A percentile compares a stretch with the other conserved stretches of the same genome.
Conservation (phyloP, 2,888 invertebrate genomes). For the Agapetus fuscipes region DNA sequence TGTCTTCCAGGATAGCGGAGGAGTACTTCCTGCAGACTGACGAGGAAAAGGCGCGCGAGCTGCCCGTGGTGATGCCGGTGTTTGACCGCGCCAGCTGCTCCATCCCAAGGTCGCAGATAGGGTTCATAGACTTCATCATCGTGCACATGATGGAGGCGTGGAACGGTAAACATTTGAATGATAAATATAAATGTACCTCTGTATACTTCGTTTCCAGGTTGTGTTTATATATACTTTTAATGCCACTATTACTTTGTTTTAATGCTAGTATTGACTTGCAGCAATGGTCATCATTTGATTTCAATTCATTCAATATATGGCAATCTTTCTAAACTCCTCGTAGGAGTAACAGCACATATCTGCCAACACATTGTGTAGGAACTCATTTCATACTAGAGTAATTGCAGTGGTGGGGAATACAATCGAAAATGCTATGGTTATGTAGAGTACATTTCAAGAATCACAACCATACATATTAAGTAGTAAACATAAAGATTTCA, state of each 20-base stretch:
- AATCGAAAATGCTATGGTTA: too few relatives aligned
- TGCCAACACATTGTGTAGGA: too few relatives aligned
- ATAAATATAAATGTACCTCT: not conserved
- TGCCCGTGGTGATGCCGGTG: constrained; percentile 98
- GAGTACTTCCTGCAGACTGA: constrained; percentile 98
- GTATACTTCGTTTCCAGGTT: not conserved
- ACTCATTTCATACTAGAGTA: too few relatives aligned
- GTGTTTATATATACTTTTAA: not conserved
- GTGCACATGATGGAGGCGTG: constrained; percentile 97
- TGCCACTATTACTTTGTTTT: not conserved
- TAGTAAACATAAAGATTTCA: too few relatives aligned
- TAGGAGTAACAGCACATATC: too few relatives aligned
- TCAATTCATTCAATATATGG: too few relatives aligned
- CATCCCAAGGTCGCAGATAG: constrained; percentile 95
- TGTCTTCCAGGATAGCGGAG: constrained; percentile 77
- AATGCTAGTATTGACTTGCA: too few relatives aligned
- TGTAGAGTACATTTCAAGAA: too few relatives aligned
- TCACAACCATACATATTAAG: too few relatives aligned
- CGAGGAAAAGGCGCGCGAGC: constrained; percentile 78
- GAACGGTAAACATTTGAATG: constrained; percentile 57
- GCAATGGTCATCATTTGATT: too few relatives aligned
- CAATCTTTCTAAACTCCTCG: too few relatives aligned
- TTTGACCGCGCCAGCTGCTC: constrained; percentile 93
- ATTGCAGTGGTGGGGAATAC: too few relatives aligned
- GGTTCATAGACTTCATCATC: constrained; percentile 96